Base-by-base conservation (phyloP, 2,113 vertebrate genomes). In the Thermophis baileyi region DNA sequence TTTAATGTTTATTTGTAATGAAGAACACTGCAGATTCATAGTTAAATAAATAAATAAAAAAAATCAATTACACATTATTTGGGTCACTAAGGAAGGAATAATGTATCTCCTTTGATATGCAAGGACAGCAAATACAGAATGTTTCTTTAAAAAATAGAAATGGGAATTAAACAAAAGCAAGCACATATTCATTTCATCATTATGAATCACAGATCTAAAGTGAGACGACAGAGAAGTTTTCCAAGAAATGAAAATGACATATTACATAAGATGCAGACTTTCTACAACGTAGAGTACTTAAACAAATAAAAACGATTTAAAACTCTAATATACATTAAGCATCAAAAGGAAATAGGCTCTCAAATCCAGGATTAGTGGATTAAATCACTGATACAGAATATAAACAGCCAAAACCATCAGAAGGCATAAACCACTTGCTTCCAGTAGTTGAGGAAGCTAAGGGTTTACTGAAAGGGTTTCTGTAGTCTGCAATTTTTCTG, bases 61-160 rank as follows among this genome's bases (percentile, higher is more conserved):
- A 92, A 94, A 97, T 97, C 96, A 97, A 96, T 96, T 96, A 91
- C 93, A 95, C 94, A 91, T 93, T 11, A 8, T 92, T 96, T 94
- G 95, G 95, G 95, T 96, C 96, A 96, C 96, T 97, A 97, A 97
- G 96, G 95, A 91, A 94, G 51, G 81, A 97, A 93, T 93, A 93
- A 93, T 97, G 94, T 95, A 97, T 96, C 94, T 94, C 94, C 50
- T 4, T 22, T 35, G 27, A 69, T 94, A 69, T 91, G 95, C 95
- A 96, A 93, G 92, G 95, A 46, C 53, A 89, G 89, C 60, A 94
- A 88, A 93, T 40, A 18, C 57, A 40, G 53, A 92, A 92, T 85
- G 11, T 6, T 55, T 74, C 40, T 44, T 89, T 50, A 49, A 95
- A 54, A 47, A 55, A 24, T 93, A 25, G 60, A 63, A 40, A 50